Conservation (phyloP, 1,140 invertebrate species). For the Catajapyx aquilonaris region DNA sequence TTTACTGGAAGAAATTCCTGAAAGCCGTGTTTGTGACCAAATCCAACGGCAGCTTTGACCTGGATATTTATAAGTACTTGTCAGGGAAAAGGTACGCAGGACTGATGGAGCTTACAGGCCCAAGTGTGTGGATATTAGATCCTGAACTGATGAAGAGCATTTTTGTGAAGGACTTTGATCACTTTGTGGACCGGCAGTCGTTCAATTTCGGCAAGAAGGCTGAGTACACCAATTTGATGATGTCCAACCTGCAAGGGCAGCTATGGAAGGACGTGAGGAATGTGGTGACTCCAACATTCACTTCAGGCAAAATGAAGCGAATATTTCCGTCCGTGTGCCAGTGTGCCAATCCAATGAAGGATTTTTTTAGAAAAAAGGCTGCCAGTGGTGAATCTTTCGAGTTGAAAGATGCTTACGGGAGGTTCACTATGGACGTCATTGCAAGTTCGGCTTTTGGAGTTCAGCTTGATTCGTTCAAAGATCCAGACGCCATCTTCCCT, state of each 20-base stretch:
- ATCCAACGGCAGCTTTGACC: too few relatives aligned
- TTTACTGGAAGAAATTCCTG: too few relatives aligned
- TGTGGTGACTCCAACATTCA: slow-evolving; percentile 5
- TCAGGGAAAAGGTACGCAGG: too few relatives aligned
- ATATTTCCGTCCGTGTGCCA: slow-evolving; percentile 4
- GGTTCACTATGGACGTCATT: not conserved
- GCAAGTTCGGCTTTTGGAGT: not conserved
- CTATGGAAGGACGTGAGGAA: slow-evolving; percentile 7
- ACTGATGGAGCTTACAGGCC: too few relatives aligned
- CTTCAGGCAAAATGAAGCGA: slow-evolving; percentile 6
- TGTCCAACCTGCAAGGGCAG: slow-evolving; percentile 2
- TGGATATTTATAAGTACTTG: too few relatives aligned
- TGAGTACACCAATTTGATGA: slow-evolving; percentile 4
- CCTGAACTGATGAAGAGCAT: slow-evolving; percentile 9
- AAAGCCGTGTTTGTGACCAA: too few relatives aligned
- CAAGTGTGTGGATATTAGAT: slow-evolving; percentile 6
- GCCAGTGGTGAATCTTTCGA: not conserved
- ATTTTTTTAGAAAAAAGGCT: not conserved
- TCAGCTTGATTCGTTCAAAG: not conserved
- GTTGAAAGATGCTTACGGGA: not conserved
- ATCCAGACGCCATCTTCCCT: not conserved
- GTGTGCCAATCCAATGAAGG: not conserved
- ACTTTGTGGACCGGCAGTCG: slow-evolving; percentile 8
- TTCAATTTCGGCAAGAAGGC: not conserved
- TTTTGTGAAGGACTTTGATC: slow-evolving; percentile 11